Percentiles rank a stretch among this genome's conserved stretches.
Evolutionary conservation across 1,140 invertebrate species (phyloP).

Genomic region (Rhizoglyphus robini): DNA sequence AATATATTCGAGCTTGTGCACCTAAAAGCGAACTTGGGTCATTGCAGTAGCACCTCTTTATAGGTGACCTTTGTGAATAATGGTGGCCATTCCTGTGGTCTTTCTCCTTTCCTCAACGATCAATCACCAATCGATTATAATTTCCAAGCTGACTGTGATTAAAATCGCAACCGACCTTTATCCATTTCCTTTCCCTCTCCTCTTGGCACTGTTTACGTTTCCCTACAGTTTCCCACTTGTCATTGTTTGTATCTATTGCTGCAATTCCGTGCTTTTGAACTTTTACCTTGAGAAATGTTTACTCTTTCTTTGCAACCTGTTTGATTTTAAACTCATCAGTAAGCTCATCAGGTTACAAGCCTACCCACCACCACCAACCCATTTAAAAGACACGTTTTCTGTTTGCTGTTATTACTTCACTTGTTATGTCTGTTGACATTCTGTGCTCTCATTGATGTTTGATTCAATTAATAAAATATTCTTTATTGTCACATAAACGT

Average conservation of each 20-base stretch:
- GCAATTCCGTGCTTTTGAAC: neutral
- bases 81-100: too few relatives aligned
- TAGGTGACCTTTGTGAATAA: too few relatives aligned
- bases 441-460: too few relatives aligned
- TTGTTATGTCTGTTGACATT: too few relatives aligned
- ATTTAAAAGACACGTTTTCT: too few relatives aligned
- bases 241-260: neutral
- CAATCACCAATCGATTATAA: neutral
- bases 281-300: neutral
- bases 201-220: neutral
- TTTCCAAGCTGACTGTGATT: neutral
- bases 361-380: too few relatives aligned
- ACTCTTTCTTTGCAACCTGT: neutral
- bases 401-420: neutral
- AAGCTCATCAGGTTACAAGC: too few relatives aligned
- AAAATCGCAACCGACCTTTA: neutral
- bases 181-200: neutral
- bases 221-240: neutral
- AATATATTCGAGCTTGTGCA: too few relatives aligned
- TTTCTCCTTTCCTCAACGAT: neutral
- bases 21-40: too few relatives aligned
- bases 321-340: neutral
- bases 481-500: too few relatives aligned
- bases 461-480: too few relatives aligned
- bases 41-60: too few relatives aligned